Evolutionary conservation across 1,140 invertebrate genomes (phyloP).

Genomic region (Aporrectodea caliginosa): DNA sequence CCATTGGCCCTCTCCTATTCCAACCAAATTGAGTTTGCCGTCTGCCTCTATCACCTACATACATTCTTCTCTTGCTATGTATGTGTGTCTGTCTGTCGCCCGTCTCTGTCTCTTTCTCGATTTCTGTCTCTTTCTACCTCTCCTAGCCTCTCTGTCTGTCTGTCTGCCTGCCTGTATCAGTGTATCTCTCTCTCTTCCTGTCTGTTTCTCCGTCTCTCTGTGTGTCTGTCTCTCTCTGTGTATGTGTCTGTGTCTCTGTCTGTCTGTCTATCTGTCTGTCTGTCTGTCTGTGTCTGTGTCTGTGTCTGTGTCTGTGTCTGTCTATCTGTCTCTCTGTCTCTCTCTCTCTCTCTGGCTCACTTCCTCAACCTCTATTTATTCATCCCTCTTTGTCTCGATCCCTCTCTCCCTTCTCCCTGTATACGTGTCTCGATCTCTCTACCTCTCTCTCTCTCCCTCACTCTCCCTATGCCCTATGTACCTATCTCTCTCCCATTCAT

Average conservation of each 20-base stretch:
- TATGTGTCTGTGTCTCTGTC: conserved; percentile 10
- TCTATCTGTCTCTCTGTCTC: conserved; percentile 20
- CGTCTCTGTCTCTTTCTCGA: no score
- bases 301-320: conserved; percentile 13
- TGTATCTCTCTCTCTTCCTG: no score
- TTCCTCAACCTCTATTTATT: conserved; percentile 28
- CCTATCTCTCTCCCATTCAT: neutral
- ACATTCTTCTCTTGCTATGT: neutral
- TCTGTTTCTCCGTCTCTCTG: no score
- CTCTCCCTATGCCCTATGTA: conserved; percentile 45
- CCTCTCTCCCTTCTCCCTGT: no score
- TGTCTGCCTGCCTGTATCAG: no score
- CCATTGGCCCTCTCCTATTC: no score
- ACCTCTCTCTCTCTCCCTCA: no score
- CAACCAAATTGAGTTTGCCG: no score
- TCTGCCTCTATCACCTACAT: neutral
- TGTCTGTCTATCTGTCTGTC: conserved; percentile 13
- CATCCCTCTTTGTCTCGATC: no score
- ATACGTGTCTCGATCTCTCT: no score
- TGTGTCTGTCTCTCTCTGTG: conserved; percentile 1
- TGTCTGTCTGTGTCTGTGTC: conserved; percentile 14
- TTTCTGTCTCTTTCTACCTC: neutral
- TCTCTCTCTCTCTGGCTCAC: conserved; percentile 20
- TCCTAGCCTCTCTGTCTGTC: neutral
- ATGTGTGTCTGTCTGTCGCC: neutral